Evolutionary conservation across 2,888 invertebrate species (phyloP).

Genomic region (Luperina testacea): DNA sequence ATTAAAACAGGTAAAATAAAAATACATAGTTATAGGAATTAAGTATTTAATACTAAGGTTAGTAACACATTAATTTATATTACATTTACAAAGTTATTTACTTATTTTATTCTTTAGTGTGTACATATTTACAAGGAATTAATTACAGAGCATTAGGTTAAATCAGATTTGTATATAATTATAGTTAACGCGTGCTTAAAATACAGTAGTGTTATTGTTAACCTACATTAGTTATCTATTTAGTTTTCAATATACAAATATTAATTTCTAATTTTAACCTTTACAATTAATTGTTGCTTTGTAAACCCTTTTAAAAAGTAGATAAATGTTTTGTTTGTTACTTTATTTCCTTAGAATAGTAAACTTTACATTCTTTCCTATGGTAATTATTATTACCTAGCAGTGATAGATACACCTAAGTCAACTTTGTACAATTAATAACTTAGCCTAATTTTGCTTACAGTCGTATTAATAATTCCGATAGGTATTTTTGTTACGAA

Average conservation of each 20-base stretch:
- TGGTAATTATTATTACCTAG: background rate
- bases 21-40: no score
- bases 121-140: background rate
- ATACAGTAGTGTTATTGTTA: no score
- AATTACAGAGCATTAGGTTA: background rate
- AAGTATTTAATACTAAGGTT: no score
- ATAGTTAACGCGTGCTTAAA: no score
- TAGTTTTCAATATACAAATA: background rate
- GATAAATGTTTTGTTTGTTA: no score
- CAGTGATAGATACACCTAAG: background rate
- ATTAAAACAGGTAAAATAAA: no score
- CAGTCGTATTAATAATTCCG: background rate
- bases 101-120: no score
- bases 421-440: background rate
- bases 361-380: background rate
- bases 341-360: background rate
- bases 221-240: background rate
- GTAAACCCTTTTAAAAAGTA: no score
- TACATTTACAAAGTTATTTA: no score
- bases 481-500: background rate
- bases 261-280: background rate
- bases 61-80: no score
- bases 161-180: no score
- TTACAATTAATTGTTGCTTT: background rate
- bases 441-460: background rate